Evolutionary conservation across 2,113 vertebrate genomes (phyloP).

Genomic region (Lathamus discolor): DNA sequence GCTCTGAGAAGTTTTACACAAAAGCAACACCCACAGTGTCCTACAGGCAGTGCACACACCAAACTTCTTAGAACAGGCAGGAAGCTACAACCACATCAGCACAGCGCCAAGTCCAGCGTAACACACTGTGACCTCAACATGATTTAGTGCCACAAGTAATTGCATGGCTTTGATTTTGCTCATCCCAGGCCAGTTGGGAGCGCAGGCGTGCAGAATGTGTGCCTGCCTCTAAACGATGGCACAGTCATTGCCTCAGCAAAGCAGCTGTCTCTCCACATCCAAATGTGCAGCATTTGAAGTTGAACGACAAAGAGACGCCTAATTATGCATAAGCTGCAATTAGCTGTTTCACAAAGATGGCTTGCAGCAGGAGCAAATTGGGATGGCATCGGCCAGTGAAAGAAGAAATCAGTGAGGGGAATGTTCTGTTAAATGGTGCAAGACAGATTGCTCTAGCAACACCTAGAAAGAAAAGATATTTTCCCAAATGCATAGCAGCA

Average conservation of each 20-base stretch:
- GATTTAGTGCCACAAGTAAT: not conserved
- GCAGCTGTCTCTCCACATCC: not conserved
- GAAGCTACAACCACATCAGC: not conserved
- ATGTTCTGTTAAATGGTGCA: not conserved
- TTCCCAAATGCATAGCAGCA: not conserved
- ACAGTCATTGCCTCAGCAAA: not conserved
- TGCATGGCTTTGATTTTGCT: not conserved
- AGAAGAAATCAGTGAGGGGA: not conserved
- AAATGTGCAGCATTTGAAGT: not conserved
- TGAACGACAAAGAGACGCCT: not conserved
- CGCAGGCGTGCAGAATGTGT: fast-evolving
- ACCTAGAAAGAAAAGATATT: not conserved
- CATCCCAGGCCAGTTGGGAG: fast-evolving
- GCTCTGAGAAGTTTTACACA: not conserved
- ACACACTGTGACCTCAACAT: not conserved
- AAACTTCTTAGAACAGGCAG: fast-evolving
- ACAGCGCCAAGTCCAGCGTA: fast-evolving
- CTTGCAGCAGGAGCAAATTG: not conserved
- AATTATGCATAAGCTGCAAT: not conserved
- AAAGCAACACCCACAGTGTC: fast-evolving
- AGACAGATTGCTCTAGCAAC: not conserved
- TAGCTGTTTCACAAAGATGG: not conserved
- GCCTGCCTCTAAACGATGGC: not conserved
- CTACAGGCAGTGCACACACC: not conserved
- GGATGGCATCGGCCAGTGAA: not conserved